A percentile compares a stretch with the other conserved stretches of the same genome.
Evolutionary conservation across 2,113 vertebrate species (phyloP).

Genomic region (Strix aluco): DNA sequence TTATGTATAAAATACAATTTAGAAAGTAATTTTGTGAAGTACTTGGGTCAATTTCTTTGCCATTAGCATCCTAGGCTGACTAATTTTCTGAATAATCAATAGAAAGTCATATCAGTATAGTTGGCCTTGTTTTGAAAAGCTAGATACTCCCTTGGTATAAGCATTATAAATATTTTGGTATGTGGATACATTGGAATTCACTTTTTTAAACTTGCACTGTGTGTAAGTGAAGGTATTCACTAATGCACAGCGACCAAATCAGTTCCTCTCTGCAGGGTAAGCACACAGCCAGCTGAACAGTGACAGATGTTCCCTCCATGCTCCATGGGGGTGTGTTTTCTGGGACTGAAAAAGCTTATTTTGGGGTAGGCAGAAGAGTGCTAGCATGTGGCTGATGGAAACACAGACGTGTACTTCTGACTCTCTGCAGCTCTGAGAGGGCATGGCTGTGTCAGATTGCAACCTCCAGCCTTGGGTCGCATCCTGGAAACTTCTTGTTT

Average conservation of each 20-base stretch:
- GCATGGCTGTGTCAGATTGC: not conserved
- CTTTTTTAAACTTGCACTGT: not conserved
- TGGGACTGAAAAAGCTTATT: not conserved
- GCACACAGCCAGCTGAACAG: not conserved
- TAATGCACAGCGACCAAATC: not conserved
- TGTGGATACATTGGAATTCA: not conserved
- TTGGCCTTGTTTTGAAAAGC: not conserved
- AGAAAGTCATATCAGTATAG: not conserved
- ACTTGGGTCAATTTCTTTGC: not conserved
- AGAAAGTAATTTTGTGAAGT: not conserved
- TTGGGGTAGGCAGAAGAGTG: not conserved
- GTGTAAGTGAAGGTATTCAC: not conserved
- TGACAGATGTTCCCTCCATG: fast-evolving
- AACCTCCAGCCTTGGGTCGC: not conserved
- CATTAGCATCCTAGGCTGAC: not conserved
- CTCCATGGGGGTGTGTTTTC: not conserved
- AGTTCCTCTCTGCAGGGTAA: not conserved
- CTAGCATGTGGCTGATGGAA: not conserved
- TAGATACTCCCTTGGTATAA: not conserved
- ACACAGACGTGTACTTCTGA: not conserved
- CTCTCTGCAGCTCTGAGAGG: not conserved
- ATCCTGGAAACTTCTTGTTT: slow-evolving; percentile 1
- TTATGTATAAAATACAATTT: not conserved
- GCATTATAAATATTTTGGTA: not conserved
- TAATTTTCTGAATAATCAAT: not conserved